Base-by-base conservation (phyloP, 2,797 vertebrate genomes). In the Pipistrellus kuhlii region DNA sequence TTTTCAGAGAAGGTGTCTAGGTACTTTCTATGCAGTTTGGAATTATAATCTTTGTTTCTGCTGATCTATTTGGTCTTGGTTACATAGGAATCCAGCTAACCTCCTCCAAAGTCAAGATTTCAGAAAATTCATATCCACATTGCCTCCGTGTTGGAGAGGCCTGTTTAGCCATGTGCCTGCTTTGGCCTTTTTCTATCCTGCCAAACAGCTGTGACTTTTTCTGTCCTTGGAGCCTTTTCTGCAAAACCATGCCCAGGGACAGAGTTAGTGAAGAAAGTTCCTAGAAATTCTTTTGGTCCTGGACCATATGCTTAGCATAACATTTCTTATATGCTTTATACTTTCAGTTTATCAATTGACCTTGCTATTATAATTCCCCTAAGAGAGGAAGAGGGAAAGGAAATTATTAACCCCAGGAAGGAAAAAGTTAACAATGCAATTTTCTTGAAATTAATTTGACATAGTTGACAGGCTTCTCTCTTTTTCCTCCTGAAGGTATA, bases 401-500 rank as follows among this genome's bases (percentile, higher is more conserved):
- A 77, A 83, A 87, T 46, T 17, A 78, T 3, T n/a, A 68, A 72
- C 3, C 51, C 18, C 69, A 51, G 3, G 80, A 94, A 89, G 69
- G 17, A 83, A 95, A 95, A 90, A 78, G 25, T 23, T 66, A 38
- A 64, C 3, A 23, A 9, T 25, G 18, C 12, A 11, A 13, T 27
- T 81, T 80, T 57, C 20, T 44, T 83, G 44, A 69, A 64, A 77
- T 64, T 25, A 68, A 57, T 44, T 73, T 86, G 7, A 86, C 32
- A 6, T 89, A 15, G 6, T 32, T 93, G 71, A 84, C 27, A 44
- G n/a, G 6, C 8, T n/a, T 88, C 55, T 71, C 68, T 93, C 23
- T 46, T 94, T 64, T 77, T 90, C 48, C 38, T 86, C 41, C 69
- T 88, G 10, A 93, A 99, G 98, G 98, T 55, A 96, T 98, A 14